phyloP scores from a whole-genome alignment of 2,888 invertebrate genomes.

The Bombyx huttoni region DNA sequence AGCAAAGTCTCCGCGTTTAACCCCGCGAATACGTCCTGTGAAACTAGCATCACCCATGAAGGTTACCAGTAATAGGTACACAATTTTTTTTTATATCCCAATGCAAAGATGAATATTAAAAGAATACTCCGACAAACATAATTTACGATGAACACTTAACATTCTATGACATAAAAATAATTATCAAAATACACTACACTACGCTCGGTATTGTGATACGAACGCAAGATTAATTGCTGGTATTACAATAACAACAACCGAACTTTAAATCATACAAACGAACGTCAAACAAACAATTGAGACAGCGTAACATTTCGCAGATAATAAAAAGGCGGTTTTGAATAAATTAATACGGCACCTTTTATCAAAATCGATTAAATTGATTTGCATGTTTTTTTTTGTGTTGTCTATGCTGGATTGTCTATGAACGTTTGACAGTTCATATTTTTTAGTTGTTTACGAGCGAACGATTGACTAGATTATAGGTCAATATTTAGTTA shows the following conservation, averaged over 20 bases:
- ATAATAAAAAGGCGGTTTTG: slow-evolving; percentile 63
- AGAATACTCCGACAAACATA: too few relatives aligned
- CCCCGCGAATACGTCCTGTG: too few relatives aligned
- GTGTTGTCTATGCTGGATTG: neutral
- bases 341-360: slow-evolving; percentile 48
- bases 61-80: too few relatives aligned
- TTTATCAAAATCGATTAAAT: neutral
- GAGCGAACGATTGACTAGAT: neutral
- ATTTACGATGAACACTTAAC: too few relatives aligned
- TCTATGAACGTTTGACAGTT: neutral
- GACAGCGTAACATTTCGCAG: slow-evolving; percentile 47
- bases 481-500: neutral
- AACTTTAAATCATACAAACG: slow-evolving; percentile 12
- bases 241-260: slow-evolving; percentile 45
- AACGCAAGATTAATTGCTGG: slow-evolving; percentile 53
- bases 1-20: too few relatives aligned
- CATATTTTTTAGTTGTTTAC: neutral
- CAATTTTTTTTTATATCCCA: too few relatives aligned
- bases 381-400: slow-evolving; percentile 1
- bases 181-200: neutral
- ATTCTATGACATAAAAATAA: neutral
- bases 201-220: slow-evolving; percentile 4
- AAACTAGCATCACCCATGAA: too few relatives aligned
- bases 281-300: slow-evolving; percentile 40
- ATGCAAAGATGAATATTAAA: too few relatives aligned